phyloP scores from a whole-genome alignment of 2,888 invertebrate genomes.

The Pediacus dermestoides region DNA sequence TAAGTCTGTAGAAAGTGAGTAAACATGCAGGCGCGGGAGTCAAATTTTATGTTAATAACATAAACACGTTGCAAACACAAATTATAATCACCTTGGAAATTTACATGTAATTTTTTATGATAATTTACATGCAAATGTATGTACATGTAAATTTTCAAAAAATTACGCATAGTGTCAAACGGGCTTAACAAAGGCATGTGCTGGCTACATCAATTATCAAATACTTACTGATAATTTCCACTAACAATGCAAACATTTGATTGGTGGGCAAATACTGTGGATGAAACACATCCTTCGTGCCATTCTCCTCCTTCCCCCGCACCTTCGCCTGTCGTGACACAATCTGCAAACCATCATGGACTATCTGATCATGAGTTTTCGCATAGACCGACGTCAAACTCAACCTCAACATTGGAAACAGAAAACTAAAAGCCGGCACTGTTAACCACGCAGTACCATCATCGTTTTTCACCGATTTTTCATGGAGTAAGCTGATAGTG shows the following conservation, averaged over 20 bases:
- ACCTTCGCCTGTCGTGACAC: constrained; percentile 71
- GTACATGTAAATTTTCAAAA: too few species aligned
- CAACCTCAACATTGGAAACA: constrained; percentile 72
- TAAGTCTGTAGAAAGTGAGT: too few species aligned
- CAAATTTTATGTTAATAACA: too few species aligned
- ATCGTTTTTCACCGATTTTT: constrained; percentile 49
- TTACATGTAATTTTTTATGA: too few species aligned
- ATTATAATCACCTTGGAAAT: too few species aligned
- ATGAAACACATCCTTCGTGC: constrained; percentile 58
- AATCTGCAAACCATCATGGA: constrained; percentile 62
- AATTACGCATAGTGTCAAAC: too few species aligned
- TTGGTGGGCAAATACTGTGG: constrained; percentile 77
- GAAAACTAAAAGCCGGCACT: constrained; percentile 78
- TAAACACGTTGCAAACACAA: too few species aligned
- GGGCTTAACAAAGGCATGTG: too few species aligned
- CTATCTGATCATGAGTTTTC: constrained; percentile 54
- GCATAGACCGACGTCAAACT: constrained; percentile 53
- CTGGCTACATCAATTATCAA: background rate
- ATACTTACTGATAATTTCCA: constrained; percentile 68
- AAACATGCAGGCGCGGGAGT: too few species aligned
- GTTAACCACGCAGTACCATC: constrained; percentile 37
- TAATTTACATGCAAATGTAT: too few species aligned
- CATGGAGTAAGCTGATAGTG: constrained; percentile 59
- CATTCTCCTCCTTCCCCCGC: constrained; percentile 47
- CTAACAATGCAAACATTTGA: constrained; percentile 76